phyloP scores from a whole-genome alignment of 2,113 vertebrate species.

The Thalassoma bifasciatum region DNA sequence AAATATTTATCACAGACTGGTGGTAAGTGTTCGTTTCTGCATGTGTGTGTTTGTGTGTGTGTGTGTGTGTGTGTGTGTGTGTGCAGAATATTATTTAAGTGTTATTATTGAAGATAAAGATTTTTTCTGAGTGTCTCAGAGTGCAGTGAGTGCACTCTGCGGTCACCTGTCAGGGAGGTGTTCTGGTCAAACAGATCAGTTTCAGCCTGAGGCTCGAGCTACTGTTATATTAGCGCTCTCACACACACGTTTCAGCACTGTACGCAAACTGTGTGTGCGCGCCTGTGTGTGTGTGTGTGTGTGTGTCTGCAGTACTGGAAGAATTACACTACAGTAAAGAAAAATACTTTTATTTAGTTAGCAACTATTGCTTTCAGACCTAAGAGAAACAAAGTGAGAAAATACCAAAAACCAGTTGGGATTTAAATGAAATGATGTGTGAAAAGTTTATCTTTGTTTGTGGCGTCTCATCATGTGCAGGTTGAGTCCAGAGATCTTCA shows the following conservation, averaged over 20 bases:
- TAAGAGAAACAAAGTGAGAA: too few relatives aligned
- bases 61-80: slow-evolving; percentile 8
- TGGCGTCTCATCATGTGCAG: slow-evolving; percentile 30
- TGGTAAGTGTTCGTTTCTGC: slow-evolving; percentile 84
- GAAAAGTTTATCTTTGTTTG: too few relatives aligned
- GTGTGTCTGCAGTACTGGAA: background rate
- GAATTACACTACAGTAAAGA: background rate
- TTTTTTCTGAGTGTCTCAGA: slow-evolving; percentile 17
- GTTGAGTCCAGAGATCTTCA: slow-evolving; percentile 87
- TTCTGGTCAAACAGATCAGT: slow-evolving; percentile 69
- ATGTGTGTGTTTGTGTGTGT: slow-evolving; percentile 30
- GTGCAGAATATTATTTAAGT: slow-evolving; percentile 18
- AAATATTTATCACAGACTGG: slow-evolving; percentile 99
- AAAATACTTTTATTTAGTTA: too few relatives aligned
- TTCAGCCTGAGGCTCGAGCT: slow-evolving; percentile 57
- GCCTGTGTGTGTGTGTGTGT: slow-evolving; percentile 8
- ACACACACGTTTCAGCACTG: background rate
- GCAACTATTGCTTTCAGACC: too few relatives aligned
- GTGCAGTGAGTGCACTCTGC: slow-evolving; percentile 37
- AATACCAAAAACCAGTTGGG: too few relatives aligned
- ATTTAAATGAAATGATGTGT: too few relatives aligned
- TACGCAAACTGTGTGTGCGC: slow-evolving; percentile 2
- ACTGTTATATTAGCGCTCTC: slow-evolving; percentile 33
- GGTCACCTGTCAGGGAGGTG: slow-evolving; percentile 60
- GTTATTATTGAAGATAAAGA: slow-evolving; percentile 25